phyloP scores from a whole-genome alignment of 2,797 vertebrate genomes.

The Picus viridis region DNA sequence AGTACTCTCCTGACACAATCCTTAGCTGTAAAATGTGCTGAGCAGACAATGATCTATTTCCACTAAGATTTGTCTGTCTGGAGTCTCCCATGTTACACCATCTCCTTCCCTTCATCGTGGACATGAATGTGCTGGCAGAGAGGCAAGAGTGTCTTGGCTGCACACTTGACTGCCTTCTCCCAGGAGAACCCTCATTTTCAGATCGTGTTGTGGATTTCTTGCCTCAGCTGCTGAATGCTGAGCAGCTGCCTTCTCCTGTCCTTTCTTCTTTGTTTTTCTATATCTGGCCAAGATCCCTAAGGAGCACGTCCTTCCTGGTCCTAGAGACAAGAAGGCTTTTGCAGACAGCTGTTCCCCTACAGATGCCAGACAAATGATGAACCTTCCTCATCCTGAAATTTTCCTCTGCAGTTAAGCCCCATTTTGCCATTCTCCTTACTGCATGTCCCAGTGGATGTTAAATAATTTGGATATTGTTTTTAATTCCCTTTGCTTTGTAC shows the following conservation, averaged over 20 bases:
- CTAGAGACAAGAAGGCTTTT: background rate
- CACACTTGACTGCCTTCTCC: background rate
- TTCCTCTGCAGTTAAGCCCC: background rate
- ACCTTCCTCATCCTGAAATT: background rate
- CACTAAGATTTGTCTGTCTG: background rate
- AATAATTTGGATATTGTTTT: background rate
- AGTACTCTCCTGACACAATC: background rate
- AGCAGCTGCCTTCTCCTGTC: constrained; percentile 8
- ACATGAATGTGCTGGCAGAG: background rate
- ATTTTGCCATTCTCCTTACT: background rate
- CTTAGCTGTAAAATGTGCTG: background rate
- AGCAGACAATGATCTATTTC: background rate
- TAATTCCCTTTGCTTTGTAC: background rate
- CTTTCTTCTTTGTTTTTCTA: background rate
- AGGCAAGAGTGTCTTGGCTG: background rate
- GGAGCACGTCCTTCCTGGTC: background rate
- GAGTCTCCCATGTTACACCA: background rate
- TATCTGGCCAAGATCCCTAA: background rate
- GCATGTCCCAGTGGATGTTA: background rate
- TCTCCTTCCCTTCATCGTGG: background rate
- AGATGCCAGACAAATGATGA: background rate
- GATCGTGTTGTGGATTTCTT: background rate
- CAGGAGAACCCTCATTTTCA: background rate
- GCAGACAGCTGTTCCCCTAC: background rate
- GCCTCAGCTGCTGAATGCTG: background rate